phyloP scores from a whole-genome alignment of 1,140 invertebrate species.

The Centruroides sculpturatus region DNA sequence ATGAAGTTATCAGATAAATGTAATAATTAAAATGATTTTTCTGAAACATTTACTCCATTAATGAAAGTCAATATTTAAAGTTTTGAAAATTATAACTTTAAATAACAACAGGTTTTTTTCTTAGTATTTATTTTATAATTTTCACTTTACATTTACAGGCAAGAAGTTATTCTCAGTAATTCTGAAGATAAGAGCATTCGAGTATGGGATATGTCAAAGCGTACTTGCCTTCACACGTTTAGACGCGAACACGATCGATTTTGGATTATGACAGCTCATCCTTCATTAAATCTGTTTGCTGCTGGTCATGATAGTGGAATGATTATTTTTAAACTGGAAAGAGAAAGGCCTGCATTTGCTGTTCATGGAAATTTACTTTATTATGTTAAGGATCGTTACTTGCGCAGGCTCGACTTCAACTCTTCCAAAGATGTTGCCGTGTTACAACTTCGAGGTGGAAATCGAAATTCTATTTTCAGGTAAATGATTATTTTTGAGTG shows the following conservation, averaged over 20 bases:
- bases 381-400: conserved; percentile 86
- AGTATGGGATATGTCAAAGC: conserved; percentile 97
- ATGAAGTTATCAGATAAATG: too few species aligned
- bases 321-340: conserved; percentile 71
- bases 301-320: conserved; percentile 93
- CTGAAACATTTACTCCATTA: too few species aligned
- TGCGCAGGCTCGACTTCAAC: conserved; percentile 83
- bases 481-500: conserved; percentile 21
- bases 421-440: conserved; percentile 83
- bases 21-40: too few species aligned
- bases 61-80: too few species aligned
- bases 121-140: too few species aligned
- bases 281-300: conserved; percentile 54
- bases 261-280: conserved; percentile 88
- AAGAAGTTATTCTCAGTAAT: conserved; percentile 93
- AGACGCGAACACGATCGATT: conserved; percentile 89
- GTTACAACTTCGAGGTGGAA: conserved; percentile 76
- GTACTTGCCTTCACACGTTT: conserved; percentile 92
- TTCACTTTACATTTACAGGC: conserved; percentile 30
- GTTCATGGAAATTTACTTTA: conserved; percentile 86
- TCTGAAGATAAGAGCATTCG: conserved; percentile 96
- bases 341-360: conserved; percentile 90
- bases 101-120: too few species aligned
- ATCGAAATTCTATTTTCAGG: conserved; percentile 52
- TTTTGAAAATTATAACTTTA: too few species aligned